Conservation (phyloP, 2,888 invertebrate genomes). For the Blastobasis adustella region DNA sequence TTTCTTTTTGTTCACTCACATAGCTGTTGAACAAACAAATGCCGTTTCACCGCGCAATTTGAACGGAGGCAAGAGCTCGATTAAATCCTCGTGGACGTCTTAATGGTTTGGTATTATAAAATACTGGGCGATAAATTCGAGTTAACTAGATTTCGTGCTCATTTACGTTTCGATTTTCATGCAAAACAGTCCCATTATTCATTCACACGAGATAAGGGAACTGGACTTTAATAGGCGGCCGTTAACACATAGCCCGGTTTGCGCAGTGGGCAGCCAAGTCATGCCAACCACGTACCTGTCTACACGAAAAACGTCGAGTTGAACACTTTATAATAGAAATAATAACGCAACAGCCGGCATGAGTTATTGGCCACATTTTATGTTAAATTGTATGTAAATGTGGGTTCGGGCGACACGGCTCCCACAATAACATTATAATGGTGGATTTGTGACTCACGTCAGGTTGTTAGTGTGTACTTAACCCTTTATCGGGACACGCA, state of each 20-base stretch:
- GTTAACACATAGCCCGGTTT: conserved; percentile 42
- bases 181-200: conserved; percentile 42
- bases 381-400: conserved; percentile 75
- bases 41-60: conserved; percentile 26
- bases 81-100: conserved; percentile 16
- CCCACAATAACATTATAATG: conserved; percentile 75
- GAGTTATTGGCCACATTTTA: conserved; percentile 72
- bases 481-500: conserved; percentile 74
- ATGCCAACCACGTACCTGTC: conserved; percentile 44
- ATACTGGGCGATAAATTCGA: conserved; percentile 30
- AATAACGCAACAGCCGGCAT: conserved; percentile 63
- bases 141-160: conserved; percentile 39
- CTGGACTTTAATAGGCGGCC: conserved; percentile 40
- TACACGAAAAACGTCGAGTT: conserved; percentile 58
- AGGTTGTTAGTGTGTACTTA: conserved; percentile 73
- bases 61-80: conserved; percentile 18
- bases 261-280: conserved; percentile 40
- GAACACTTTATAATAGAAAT: conserved; percentile 70
- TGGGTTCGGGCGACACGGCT: conserved; percentile 62
- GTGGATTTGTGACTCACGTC: conserved; percentile 73
- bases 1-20: conserved; percentile 29
- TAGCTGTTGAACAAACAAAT: conserved; percentile 5
- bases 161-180: conserved; percentile 28
- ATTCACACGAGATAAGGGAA: conserved; percentile 33
- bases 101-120: conserved; percentile 27